These are phyloP conservation scores for Cephus nigrinus DNA, from an alignment of 2,888 invertebrate species.

Conservation along the genomic window DNA sequence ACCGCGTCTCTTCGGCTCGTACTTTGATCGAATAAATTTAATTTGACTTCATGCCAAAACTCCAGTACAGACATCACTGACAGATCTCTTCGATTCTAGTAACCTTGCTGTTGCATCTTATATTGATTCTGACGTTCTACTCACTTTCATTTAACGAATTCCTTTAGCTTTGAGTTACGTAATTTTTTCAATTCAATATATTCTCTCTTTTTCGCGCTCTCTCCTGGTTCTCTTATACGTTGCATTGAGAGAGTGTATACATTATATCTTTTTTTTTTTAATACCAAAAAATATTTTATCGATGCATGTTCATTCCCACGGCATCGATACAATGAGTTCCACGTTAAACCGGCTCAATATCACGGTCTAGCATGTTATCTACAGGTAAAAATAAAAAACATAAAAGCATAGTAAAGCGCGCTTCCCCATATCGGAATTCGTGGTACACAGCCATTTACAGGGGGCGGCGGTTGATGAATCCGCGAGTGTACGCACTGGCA, in stretches of 20 bases:
- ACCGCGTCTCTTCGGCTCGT: not conserved
- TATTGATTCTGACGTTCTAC: not conserved
- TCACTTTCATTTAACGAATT: not conserved
- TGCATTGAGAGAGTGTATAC: too few relatives aligned
- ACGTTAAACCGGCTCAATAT: not conserved
- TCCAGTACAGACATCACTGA: not conserved
- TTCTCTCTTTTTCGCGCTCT: too few relatives aligned
- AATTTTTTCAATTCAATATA: not conserved
- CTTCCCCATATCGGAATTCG: constrained; percentile 35
- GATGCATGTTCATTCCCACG: not conserved
- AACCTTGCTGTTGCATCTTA: not conserved
- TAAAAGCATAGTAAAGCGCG: constrained; percentile 16
- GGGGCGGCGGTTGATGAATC: constrained; percentile 37
- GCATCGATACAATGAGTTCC: not conserved
- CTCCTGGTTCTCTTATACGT: too few relatives aligned
- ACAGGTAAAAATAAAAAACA: not conserved
- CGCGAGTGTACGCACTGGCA: constrained; percentile 17
- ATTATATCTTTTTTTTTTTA: not conserved
- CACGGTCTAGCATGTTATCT: not conserved
- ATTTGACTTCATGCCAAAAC: not conserved
- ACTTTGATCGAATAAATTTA: not conserved
- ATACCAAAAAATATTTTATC: not conserved
- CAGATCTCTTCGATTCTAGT: not conserved
- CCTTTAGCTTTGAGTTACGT: not conserved
- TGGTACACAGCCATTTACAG: constrained; percentile 41